Conservation (phyloP, 1,140 invertebrate species). For the Psilanteris sp. region DNA sequence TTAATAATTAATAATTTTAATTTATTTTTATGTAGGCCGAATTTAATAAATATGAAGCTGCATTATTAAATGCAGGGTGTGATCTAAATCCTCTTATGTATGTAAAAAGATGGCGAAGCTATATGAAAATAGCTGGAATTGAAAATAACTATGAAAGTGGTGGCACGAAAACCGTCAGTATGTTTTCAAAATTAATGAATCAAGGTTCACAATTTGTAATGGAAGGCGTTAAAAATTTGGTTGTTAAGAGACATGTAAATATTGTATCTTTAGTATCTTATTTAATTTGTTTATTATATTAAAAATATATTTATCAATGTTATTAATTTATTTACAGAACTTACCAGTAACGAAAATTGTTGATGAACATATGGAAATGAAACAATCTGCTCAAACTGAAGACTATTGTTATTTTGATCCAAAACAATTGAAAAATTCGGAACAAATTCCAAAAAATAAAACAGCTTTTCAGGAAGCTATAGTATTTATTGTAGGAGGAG, state of each 20-base stretch:
- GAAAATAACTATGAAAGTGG: conserved; percentile 92
- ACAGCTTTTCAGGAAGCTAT: conserved; percentile 92
- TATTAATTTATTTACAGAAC: conserved; percentile 81
- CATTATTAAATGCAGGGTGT: conserved; percentile 90
- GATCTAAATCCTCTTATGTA: conserved; percentile 91
- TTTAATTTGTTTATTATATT: too few relatives aligned
- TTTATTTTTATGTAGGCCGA: conserved; percentile 80
- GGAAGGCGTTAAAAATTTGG: conserved; percentile 99
- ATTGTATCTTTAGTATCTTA: not conserved
- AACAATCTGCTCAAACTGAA: conserved; percentile 88
- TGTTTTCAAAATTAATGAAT: conserved; percentile 98
- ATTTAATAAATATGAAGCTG: conserved; percentile 89
- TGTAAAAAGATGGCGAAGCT: conserved; percentile 94
- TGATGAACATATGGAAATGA: conserved; percentile 94
- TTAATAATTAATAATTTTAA: not conserved
- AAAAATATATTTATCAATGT: not conserved
- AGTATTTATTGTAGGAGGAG: conserved; percentile 98
- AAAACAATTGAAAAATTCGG: conserved; percentile 89
- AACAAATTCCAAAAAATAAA: conserved; percentile 84
- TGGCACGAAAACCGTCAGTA: conserved; percentile 96
- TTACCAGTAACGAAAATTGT: conserved; percentile 95
- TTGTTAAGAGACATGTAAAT: conserved; percentile 96
- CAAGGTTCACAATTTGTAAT: conserved; percentile 99
- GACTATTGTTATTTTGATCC: conserved; percentile 96
- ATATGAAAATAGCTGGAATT: conserved; percentile 88